Base-by-base conservation (phyloP, 2,113 vertebrate genomes). In the Benitochromis conjunctus region DNA sequence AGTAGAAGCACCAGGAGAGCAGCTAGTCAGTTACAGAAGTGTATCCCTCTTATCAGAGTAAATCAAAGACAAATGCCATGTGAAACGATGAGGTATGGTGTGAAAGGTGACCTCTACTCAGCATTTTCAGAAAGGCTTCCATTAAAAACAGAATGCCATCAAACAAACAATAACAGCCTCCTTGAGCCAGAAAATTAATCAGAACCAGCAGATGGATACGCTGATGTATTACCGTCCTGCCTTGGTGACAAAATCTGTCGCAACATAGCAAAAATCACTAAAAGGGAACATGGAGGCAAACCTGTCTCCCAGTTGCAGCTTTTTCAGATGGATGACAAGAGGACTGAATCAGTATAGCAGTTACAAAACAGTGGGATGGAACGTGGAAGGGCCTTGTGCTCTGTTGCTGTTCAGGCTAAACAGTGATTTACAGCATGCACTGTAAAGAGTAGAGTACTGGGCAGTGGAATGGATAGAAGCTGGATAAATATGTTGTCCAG, bases 121-220 rank as follows among this genome's bases (percentile, higher is more conserved):
- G 36, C 12, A 41, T 69, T n/a, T 69, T 9, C 62, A 41, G 1
- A 69, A 69, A 41, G 41, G 11, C 36, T 24, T 41, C 62, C 57
- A 60, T 0, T 0, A 26, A 60, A 60, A 0, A 10, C 14, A 10
- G 57, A 60, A 31, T 60, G 57, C 57, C 31, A 26, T 31, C 57
- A 60, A 60, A 6, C 57, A 60, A 8, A 60, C 41, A 7, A 36
- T 66, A 36, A 41, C 36, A 24, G 19, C 60, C 10, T 64, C 31
- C 18, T 6, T 19, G 9, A 0, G 34, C 34, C 58, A 11, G 29
- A 12, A 36, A n/a, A 64, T 2, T 14, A 43, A 24, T 69, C 36
- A 43, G 62, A 66, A 21, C 36, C 36, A 41, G 36, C n/a, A n/a
- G n/a, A 43, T 69, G 64, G n/a, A 69, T n/a, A 14, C 0, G 3